Evolutionary conservation across 1,140 invertebrate genomes (phyloP).

Genomic region (Bradynema listronoti): DNA sequence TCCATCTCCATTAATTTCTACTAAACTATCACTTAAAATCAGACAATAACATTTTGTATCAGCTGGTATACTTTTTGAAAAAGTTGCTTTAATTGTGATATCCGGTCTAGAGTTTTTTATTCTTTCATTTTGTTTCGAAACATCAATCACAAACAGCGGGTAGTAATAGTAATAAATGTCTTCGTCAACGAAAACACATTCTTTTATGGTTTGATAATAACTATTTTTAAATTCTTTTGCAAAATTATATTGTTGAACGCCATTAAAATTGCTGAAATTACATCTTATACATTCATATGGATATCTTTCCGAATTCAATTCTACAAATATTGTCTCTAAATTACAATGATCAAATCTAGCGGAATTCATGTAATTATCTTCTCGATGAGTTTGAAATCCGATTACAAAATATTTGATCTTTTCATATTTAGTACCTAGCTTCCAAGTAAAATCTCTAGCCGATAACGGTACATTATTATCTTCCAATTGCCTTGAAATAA

Average conservation of each 20-base stretch:
- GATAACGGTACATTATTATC: slow-evolving; percentile 28
- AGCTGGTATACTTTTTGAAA: slow-evolving; percentile 17
- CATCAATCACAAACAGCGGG: slow-evolving; percentile 31
- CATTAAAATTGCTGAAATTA: slow-evolving; percentile 33
- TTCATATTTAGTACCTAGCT: slow-evolving; percentile 34
- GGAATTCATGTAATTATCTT: slow-evolving; percentile 34
- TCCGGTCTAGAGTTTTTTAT: slow-evolving; percentile 30
- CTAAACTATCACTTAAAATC: slow-evolving; percentile 28
- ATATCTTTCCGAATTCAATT: slow-evolving; percentile 34
- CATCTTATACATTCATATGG: slow-evolving; percentile 37
- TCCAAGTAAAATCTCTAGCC: slow-evolving; percentile 35
- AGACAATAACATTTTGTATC: slow-evolving; percentile 27
- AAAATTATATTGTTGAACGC: slow-evolving; percentile 34
- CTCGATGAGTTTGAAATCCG: slow-evolving; percentile 25
- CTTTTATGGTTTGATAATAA: slow-evolving; percentile 28
- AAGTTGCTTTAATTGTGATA: slow-evolving; percentile 29
- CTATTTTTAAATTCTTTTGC: slow-evolving; percentile 36
- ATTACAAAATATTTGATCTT: slow-evolving; percentile 39
- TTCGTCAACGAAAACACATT: slow-evolving; percentile 35
- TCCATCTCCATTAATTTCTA: slow-evolving; percentile 23
- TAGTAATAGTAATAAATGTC: slow-evolving; percentile 32
- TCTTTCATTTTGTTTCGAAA: slow-evolving; percentile 35
- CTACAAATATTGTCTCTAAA: slow-evolving; percentile 32
- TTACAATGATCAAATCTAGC: slow-evolving; percentile 32
- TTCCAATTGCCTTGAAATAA: slow-evolving; percentile 38